phyloP scores from a whole-genome alignment of 1,140 invertebrate species.

The Trichonephila inaurata region DNA sequence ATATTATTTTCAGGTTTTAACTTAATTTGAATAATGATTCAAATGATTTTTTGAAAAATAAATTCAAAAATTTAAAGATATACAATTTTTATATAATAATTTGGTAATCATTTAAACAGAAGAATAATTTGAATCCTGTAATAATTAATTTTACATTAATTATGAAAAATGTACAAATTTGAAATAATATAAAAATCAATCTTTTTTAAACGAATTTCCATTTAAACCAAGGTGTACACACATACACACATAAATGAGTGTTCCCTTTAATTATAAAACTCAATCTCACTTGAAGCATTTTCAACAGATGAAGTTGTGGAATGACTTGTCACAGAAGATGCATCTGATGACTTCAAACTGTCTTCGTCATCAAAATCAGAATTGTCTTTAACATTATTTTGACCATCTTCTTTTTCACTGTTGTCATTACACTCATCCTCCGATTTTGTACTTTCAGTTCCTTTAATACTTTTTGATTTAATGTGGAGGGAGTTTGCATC shows the following conservation, averaged over 20 bases:
- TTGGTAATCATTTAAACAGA: too few species aligned
- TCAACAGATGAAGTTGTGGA: constrained; percentile 78
- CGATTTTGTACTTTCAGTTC: neutral
- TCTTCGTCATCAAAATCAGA: constrained; percentile 56
- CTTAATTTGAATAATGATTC: too few species aligned
- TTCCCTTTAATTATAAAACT: neutral
- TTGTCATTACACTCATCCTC: neutral
- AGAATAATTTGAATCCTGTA: too few species aligned
- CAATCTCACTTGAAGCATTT: constrained; percentile 65
- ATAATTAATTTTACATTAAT: too few species aligned
- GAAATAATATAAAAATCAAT: too few species aligned
- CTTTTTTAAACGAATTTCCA: neutral
- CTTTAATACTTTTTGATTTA: constrained; percentile 44
- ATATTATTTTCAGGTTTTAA: too few species aligned
- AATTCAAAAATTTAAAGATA: too few species aligned
- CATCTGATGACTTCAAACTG: constrained; percentile 78
- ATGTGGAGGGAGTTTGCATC: neutral
- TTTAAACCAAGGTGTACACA: neutral
- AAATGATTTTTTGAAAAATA: too few species aligned
- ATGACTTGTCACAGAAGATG: constrained; percentile 80
- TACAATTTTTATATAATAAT: too few species aligned
- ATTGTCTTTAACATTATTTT: neutral
- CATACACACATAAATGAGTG: too few species aligned
- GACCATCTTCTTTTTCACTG: neutral
- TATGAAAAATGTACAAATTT: too few species aligned